phyloP scores from a whole-genome alignment of 2,888 invertebrate species.

The Stenoptilia bipunctidactyla region DNA sequence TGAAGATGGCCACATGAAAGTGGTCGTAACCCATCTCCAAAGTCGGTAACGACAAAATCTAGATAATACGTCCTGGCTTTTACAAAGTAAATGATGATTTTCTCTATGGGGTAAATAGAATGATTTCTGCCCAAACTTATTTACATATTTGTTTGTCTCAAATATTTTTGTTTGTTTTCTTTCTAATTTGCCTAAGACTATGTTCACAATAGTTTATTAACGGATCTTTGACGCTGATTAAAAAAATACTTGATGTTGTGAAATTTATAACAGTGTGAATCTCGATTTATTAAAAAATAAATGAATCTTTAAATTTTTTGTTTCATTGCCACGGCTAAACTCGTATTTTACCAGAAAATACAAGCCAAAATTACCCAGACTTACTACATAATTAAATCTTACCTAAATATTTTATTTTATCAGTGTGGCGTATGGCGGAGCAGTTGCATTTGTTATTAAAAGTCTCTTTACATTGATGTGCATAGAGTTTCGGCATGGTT shows the following conservation, averaged over 20 bases:
- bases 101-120: too few relatives aligned
- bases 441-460: too few relatives aligned
- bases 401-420: too few relatives aligned
- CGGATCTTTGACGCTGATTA: neutral
- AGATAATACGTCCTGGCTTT: too few relatives aligned
- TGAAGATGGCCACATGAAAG: neutral
- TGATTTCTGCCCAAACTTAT: neutral
- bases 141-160: neutral
- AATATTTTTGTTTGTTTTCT: neutral
- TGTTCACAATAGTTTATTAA: neutral
- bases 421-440: too few relatives aligned
- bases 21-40: constrained; percentile 4
- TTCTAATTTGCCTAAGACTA: neutral
- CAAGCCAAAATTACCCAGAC: constrained; percentile 5
- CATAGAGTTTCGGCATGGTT: too few relatives aligned
- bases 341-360: neutral
- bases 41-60: constrained; percentile 1
- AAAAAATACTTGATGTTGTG: neutral
- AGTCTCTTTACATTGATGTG: too few relatives aligned
- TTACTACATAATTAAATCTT: too few relatives aligned
- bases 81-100: too few relatives aligned
- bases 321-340: neutral
- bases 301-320: neutral
- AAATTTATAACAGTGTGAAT: neutral
- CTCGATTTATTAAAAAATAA: neutral